Percentiles rank a stretch among this genome's conserved stretches.
Evolutionary conservation across 2,888 invertebrate species (phyloP).

Genomic region (Schrankia costaestrigalis): DNA sequence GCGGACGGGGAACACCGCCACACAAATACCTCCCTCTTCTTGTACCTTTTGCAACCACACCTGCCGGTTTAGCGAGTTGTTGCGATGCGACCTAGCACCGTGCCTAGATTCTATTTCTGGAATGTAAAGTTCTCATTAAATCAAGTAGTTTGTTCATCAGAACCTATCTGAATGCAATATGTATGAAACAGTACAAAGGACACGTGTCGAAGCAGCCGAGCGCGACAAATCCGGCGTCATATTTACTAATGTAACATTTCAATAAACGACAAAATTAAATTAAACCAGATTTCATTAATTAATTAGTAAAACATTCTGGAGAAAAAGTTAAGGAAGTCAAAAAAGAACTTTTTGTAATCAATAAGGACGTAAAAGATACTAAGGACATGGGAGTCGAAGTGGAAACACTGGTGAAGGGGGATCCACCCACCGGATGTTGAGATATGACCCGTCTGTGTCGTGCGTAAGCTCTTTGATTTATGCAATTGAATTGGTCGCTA

Average conservation of each 20-base stretch:
- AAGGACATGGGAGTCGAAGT: constrained; percentile 42
- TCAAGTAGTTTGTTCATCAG: constrained; percentile 15
- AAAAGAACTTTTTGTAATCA: constrained; percentile 36
- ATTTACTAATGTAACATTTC: constrained; percentile 16
- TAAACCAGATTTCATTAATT: constrained; percentile 15
- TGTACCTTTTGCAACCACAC: constrained; percentile 58
- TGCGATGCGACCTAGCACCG: constrained; percentile 59
- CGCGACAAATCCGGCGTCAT: constrained; percentile 19
- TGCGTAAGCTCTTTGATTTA: constrained; percentile 51
- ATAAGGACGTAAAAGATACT: constrained; percentile 40
- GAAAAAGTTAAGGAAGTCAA: constrained; percentile 5
- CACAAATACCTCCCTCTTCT: constrained; percentile 48
- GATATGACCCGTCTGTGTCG: constrained; percentile 51
- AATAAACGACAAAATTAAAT: constrained; percentile 16
- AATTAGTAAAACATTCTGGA: constrained; percentile 10
- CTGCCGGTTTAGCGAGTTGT: constrained; percentile 75
- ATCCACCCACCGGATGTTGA: constrained; percentile 58
- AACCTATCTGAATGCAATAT: constrained; percentile 12
- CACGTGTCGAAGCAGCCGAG: constrained; percentile 9
- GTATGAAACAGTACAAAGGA: constrained; percentile 19
- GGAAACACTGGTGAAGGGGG: constrained; percentile 45
- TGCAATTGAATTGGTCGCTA: constrained; percentile 25
- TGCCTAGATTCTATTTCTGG: constrained; percentile 70
- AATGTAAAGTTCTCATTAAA: constrained; percentile 42
- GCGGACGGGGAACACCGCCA: constrained; percentile 46